Conservation (phyloP, 2,797 vertebrate genomes). For the Enteromius argenteus region DNA sequence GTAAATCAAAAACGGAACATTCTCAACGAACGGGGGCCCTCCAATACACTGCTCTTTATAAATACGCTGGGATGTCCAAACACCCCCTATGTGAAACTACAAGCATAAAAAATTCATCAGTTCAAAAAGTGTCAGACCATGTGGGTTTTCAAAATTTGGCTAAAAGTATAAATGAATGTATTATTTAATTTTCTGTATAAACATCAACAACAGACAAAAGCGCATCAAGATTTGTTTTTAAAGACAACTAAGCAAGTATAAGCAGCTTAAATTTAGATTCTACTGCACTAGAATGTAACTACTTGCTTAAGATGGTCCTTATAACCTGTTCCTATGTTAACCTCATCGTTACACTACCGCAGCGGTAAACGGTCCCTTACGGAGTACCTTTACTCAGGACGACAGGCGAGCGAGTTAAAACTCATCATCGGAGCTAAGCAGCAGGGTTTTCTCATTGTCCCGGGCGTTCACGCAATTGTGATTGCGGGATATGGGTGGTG, state of each 20-base stretch:
- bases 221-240: background rate
- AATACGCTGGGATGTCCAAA: conserved; percentile 20
- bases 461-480: conserved; percentile 77
- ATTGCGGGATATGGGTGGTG: conserved; percentile 78
- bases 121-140: conserved; percentile 49
- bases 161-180: background rate
- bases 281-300: conserved; percentile 18
- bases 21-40: background rate
- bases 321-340: conserved; percentile 46
- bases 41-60: conserved; percentile 41
- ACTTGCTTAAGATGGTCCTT: conserved; percentile 49
- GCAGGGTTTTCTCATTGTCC: conserved; percentile 94
- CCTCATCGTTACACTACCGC: conserved; percentile 9
- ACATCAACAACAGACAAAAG: conserved; percentile 22
- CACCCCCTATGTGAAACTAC: conserved; percentile 27
- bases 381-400: conserved; percentile 22
- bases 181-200: conserved; percentile 5
- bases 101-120: conserved; percentile 32
- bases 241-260: conserved; percentile 26
- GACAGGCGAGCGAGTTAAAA: conserved; percentile 76
- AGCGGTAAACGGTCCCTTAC: conserved; percentile 28
- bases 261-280: conserved; percentile 45
- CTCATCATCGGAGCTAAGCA: conserved; percentile 96
- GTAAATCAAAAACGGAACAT: conserved; percentile 18
- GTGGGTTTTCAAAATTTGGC: conserved; percentile 48